Evolutionary conservation across 2,888 invertebrate genomes (phyloP).

Genomic region (Acanthoscelides obtectus): DNA sequence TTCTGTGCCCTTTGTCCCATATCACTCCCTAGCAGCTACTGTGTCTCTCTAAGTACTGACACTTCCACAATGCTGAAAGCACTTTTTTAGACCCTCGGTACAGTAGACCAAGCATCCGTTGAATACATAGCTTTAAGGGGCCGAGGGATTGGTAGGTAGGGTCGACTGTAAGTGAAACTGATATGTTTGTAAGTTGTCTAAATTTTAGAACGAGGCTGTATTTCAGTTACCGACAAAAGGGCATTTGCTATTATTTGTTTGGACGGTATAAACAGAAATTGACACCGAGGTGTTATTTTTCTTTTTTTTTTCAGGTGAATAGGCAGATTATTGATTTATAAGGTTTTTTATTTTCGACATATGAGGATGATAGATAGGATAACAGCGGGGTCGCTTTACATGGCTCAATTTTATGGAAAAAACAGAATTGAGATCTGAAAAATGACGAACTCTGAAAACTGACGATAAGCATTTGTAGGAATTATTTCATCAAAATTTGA

Average conservation of each 20-base stretch:
- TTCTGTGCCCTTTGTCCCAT: constrained; percentile 33
- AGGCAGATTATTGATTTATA: background rate
- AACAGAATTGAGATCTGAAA: no score
- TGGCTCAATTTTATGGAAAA: no score
- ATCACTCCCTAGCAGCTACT: constrained; percentile 40
- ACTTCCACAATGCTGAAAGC: constrained; percentile 45
- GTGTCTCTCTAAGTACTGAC: constrained; percentile 47
- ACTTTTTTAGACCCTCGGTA: constrained; percentile 37
- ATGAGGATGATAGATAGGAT: background rate
- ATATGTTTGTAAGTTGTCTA: constrained; percentile 44
- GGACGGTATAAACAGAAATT: constrained; percentile 37
- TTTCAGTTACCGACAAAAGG: constrained; percentile 39
- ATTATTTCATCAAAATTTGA: no score
- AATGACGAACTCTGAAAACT: no score
- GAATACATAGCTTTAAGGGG: background rate
- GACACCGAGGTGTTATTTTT: constrained; percentile 29
- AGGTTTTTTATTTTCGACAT: background rate
- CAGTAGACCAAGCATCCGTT: constrained; percentile 26
- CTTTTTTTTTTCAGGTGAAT: constrained; percentile 4
- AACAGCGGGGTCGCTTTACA: no score
- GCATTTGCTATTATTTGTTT: constrained; percentile 32
- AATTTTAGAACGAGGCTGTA: constrained; percentile 37
- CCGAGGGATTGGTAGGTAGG: constrained; percentile 14
- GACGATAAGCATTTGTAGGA: no score
- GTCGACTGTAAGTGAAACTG: constrained; percentile 36